These are phyloP conservation scores for Phlogophora meticulosa DNA, from an alignment of 2,888 invertebrate genomes.

Conservation along the genomic window DNA sequence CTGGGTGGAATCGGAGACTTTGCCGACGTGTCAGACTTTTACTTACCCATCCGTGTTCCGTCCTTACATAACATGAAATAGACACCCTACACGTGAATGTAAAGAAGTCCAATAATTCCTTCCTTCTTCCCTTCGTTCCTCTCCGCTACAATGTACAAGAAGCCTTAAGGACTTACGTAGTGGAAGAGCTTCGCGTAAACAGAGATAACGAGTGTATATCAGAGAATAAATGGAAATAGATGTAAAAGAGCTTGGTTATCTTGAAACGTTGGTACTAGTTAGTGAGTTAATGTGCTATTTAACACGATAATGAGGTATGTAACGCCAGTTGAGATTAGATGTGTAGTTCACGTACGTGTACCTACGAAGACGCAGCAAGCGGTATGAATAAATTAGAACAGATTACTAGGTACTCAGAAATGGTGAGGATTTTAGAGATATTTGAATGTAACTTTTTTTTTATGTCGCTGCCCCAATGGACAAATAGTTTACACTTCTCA, in stretches of 20 bases:
- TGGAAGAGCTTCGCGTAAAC: slow-evolving; percentile 33
- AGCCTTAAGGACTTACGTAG: slow-evolving; percentile 47
- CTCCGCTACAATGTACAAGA: slow-evolving; percentile 9
- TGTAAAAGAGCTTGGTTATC: slow-evolving; percentile 57
- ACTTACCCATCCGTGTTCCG: too few species aligned
- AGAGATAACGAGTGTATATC: slow-evolving; percentile 52
- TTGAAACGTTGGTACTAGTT: slow-evolving; percentile 30
- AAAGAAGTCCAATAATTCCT: background rate
- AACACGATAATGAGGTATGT: slow-evolving; percentile 43
- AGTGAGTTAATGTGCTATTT: slow-evolving; percentile 35
- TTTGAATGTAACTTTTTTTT: too few species aligned
- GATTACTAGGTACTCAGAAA: background rate
- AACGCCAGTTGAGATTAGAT: slow-evolving; percentile 43
- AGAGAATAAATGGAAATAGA: slow-evolving; percentile 55
- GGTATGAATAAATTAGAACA: background rate
- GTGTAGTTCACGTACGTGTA: slow-evolving; percentile 17
- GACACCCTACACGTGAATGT: too few species aligned
- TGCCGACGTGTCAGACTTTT: too few species aligned
- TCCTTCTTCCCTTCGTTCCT: background rate
- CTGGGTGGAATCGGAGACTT: too few species aligned
- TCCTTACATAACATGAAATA: too few species aligned
- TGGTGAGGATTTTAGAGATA: too few species aligned
- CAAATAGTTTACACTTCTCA: background rate
- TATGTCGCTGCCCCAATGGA: too few species aligned
- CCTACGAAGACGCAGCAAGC: slow-evolving; percentile 14